Base-by-base conservation (phyloP, 2,888 invertebrate genomes). In the Dynastes hyllus region DNA sequence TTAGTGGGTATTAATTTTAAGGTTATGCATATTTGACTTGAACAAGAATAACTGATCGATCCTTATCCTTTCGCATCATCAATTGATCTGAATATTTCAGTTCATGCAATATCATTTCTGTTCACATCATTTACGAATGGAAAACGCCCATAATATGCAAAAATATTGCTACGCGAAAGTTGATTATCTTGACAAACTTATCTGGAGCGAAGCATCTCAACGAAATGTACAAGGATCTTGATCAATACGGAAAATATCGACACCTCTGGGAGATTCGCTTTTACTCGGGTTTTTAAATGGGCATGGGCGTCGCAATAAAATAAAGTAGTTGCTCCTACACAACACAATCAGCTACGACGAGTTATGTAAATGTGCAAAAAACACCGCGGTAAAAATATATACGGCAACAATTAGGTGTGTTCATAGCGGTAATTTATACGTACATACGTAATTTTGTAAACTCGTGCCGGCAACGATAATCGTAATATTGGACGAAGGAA, bases 281-380 rank as follows among this genome's bases (percentile, higher is more conserved):
- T 66, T 66, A 66, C 66, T 40, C 32, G 2, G 8, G 2, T 45
- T 45, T 22, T 22, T 45, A 40, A 37, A 32, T 29, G 29, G 63
- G 32, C 63, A 29, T 32, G 9, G 40, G 16, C 40, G 66, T 13
- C 32, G 40, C 37, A 66, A 66, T 40, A 40, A 40, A n/a, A 45
- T 45, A 11, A 45, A 40, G 29, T 3, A n/a, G 37, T 40, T 22
- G 40, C 22, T 67, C 66, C 66, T 67, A 67, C 66, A 40, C 66
- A 67, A n/a, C 5, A 16, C 45, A 67, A 67, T 40, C 22, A 67
- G 22, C 40, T 67, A 67, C 22, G 29, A 16, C 66, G 22, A 22
- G 66, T 6, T 67, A 67, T 67, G 66, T 67, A 67, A 67, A 67
- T 67, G 22, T 45, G 45, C 16, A 67, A 67, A n/a, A 67, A 67